Base-by-base conservation (phyloP, 2,888 invertebrate genomes). In the Melikaiella ostensackeni region DNA sequence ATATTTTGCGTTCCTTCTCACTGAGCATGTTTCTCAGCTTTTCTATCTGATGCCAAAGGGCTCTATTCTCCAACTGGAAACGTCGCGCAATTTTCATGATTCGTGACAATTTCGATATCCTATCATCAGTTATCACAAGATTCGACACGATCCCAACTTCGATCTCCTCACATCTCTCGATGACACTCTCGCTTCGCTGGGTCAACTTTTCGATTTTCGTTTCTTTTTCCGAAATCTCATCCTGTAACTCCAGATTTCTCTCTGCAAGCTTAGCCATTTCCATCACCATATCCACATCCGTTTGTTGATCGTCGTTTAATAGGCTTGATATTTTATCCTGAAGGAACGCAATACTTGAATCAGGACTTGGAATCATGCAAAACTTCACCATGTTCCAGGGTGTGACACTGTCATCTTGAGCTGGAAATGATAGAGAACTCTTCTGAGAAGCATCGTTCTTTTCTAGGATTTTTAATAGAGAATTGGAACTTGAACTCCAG, bases 1-100 rank as follows among this genome's bases (percentile, higher is more conserved):
- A 33, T 35, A 74, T 74, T 74, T 73, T 46, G 2, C 50, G 30
- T 50, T 76, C 50, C 57, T 70, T 76, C 73, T 73, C 76, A 27
- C 13, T 33, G 8, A 76, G 8, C 4, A 73, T 21, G 19, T 55
- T 24, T 35, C 24, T 76, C 35, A 76, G 19, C 13, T 24, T 33
- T 2, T 24, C 35, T n/a, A 70, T 59, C 27, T 76, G 57, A 50
- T 57, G 21, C 46, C 70, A 57, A 35, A 76, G 61, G 16, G 21
- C 8, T 19, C 35, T 66, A 35, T 76, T 76, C 35, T 76, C 76
- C 13, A 21, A 42, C 33, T 76, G 59, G 33, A 76, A 70, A 19
- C 76, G 24, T 24, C 27, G 70, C 33, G 76, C 70, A 16, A 57
- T 30, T 16, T 76, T 76, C 42, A 70, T 50, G 24, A 33, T 70